Base-by-base conservation (phyloP, 1,140 invertebrate species). In the Temnothorax longispinosus region DNA sequence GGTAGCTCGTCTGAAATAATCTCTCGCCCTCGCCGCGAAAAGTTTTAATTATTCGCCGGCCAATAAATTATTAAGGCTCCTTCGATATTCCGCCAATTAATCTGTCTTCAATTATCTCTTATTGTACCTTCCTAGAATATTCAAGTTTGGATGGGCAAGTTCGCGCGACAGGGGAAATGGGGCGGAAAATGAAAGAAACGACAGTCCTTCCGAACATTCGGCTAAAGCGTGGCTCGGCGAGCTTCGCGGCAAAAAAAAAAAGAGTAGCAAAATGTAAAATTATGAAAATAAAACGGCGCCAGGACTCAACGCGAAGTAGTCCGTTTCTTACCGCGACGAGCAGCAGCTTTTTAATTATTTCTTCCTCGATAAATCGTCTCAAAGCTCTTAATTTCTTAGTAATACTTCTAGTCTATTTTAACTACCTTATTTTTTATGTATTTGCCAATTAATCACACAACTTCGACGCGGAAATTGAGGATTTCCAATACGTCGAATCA, bases 1-100 rank as follows among this genome's bases (percentile, higher is more conserved):
- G 69, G 62, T 84, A 84, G 67, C 41, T 41, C 32, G 47, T 60
- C 58, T 78, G 74, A 52, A 85, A 67, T 85, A 78, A 85, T 85
- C 41, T 44, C 47, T n/a, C 80, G 27, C 54, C 50, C 78, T 41
- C 15, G 50, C 10, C 47, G 58, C 82, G 74, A 27, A 76, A 78
- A 85, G 82, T 60, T 58, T 62, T 74, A 85, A 88, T 75, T 85
- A 74, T 58, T 44, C 77, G 50, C 38, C 38, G 58, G 60, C 72
- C 85, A 87, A 90, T 90, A 89, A 90, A 90, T 64, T 50, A 56
- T 72, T 65, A 52, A 77, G 44, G 27, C 58, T 41, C 15, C 62
- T 85, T 85, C 75, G 75, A 85, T 85, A 85, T 85, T 85, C 74
- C 60, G 82, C 75, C 74, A 78, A 85, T 85, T 85, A 85, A 84